Evolutionary conservation across 2,113 vertebrate genomes (phyloP), one percentile per base, ranked within the genome.

Genomic region (Malurus cyaneus): DNA sequence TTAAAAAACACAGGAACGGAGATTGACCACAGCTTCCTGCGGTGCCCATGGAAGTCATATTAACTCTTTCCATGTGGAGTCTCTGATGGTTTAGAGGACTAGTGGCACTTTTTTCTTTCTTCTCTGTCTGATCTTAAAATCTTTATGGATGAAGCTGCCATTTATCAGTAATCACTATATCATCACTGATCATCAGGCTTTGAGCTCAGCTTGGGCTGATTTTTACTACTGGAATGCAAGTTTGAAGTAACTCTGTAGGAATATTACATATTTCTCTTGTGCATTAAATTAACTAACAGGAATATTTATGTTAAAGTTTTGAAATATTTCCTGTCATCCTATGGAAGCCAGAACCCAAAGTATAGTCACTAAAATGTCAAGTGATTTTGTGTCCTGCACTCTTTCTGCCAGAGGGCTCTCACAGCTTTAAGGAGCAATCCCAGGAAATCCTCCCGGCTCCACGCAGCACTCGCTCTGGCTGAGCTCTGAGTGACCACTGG

Each of bases 401-500:
- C 9, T 50, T 66, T 67, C n/a, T 65, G 61, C 11, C 23, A 39
- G n/a, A 3, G 12, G 6, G 5, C 24, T 53, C 12, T 52, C 74
- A 12, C 1, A 47, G 31, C 32, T 54, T 25, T 36, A 11, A 41
- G 71, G n/a, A 73, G 4, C 14, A 80, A 31, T 34, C 41, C 5
- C 42, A 39, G 28, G 5, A 69, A 76, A 54, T 28, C 39, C 36
- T 49, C 8, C 1, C 1, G 2, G 41, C 65, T 90, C 44, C n/a
- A 1, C 0, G 24, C 79, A 83, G 70, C 29, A 11, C 79, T 86
- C 2, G 2, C 71, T 34, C 26, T 36, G 72, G 54, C 52, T 71
- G 62, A 54, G 52, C 42, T 1, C 62, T n/a, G 82, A 84, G 11
- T 86, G 90, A 89, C 96, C 96, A 92, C 97, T 93, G 97, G 96